Evolutionary conservation across 2,113 vertebrate species (phyloP).

Genomic region (Alligator mississippiensis): DNA sequence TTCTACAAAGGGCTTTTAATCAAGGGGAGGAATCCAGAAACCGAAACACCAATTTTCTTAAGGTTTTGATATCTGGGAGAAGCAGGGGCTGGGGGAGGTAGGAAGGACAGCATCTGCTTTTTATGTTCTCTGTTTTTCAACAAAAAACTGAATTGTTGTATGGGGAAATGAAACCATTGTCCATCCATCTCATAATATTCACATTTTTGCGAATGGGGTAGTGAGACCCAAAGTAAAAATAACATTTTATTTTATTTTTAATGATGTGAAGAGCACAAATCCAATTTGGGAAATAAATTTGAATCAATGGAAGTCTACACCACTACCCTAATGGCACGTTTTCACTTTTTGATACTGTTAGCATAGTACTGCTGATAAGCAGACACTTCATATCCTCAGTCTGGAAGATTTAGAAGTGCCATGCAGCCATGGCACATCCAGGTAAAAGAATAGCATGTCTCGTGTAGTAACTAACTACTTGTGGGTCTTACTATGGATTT

Average conservation of each 20-base stretch:
- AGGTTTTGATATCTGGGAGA: neutral
- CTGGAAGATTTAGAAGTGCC: constrained; percentile 21
- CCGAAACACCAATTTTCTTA: neutral
- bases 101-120: neutral
- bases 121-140: neutral
- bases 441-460: constrained; percentile 4
- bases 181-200: neutral
- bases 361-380: neutral
- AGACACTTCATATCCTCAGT: neutral
- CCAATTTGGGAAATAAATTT: neutral
- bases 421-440: constrained; percentile 9
- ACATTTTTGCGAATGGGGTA: neutral
- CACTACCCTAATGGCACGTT: neutral
- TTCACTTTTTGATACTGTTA: neutral
- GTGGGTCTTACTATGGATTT: neutral
- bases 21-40: neutral
- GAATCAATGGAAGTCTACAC: neutral
- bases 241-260: neutral
- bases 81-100: neutral
- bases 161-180: neutral
- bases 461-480: constrained; percentile 35
- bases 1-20: too few relatives aligned
- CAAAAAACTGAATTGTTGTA: neutral
- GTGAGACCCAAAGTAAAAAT: neutral
- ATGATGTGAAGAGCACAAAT: neutral